Percentiles rank a stretch among this genome's conserved stretches.
Conservation (phyloP, 2,888 invertebrate genomes). For the Acleris cristana region DNA sequence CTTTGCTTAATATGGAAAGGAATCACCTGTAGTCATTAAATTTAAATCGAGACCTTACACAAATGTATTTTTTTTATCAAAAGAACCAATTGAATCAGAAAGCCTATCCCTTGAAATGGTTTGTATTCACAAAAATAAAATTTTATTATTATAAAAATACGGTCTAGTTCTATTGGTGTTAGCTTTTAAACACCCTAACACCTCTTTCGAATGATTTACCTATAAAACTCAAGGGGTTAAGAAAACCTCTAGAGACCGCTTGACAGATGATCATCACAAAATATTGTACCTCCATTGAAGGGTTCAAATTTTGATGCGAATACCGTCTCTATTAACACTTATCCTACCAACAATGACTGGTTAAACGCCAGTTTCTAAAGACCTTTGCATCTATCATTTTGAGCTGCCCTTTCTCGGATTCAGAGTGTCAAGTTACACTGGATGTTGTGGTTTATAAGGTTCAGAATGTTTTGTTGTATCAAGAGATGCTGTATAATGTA, state of each 20-base stretch:
- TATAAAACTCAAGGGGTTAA: constrained; percentile 30
- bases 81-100: too few species aligned
- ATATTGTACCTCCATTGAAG: constrained; percentile 48
- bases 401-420: background rate
- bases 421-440: constrained; percentile 7
- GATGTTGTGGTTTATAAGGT: constrained; percentile 14
- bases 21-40: too few species aligned
- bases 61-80: too few species aligned
- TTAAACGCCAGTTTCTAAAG: constrained; percentile 12
- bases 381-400: background rate
- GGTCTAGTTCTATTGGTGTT: too few species aligned
- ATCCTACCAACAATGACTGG: constrained; percentile 28
- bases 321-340: constrained; percentile 42
- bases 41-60: too few species aligned
- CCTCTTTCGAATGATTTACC: too few species aligned
- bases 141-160: too few species aligned
- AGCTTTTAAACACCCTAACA: too few species aligned
- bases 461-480: constrained; percentile 37
- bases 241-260: constrained; percentile 47
- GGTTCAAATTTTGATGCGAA: constrained; percentile 37
- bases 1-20: too few species aligned
- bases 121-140: too few species aligned
- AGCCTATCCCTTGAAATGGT: too few species aligned
- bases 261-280: constrained; percentile 49
- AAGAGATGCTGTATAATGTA: constrained; percentile 34